Evolutionary conservation across 2,113 vertebrate species (phyloP).

Genomic region (Laticauda laticaudata): DNA sequence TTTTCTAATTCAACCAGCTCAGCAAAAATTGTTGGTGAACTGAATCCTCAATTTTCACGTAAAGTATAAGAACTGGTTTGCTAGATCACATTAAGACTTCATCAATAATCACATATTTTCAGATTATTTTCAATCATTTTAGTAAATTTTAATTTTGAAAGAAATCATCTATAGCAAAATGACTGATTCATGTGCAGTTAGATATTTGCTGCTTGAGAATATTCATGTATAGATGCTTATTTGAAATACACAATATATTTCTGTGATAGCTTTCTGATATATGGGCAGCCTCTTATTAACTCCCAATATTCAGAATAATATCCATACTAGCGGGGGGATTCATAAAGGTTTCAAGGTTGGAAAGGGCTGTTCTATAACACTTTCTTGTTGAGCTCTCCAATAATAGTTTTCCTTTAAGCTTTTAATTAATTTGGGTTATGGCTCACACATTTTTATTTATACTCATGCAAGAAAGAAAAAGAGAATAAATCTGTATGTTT

Average conservation of each 20-base stretch:
- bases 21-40: too few relatives aligned
- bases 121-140: too few relatives aligned
- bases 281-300: not conserved
- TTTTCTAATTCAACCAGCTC: too few relatives aligned
- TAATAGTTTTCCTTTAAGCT: not conserved
- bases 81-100: too few relatives aligned
- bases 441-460: not conserved
- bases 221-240: not conserved
- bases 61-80: too few relatives aligned
- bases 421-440: not conserved
- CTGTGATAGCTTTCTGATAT: not conserved
- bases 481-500: not conserved
- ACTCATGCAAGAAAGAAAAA: not conserved
- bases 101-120: too few relatives aligned
- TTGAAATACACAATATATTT: not conserved
- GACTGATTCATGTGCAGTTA: not conserved
- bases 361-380: not conserved
- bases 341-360: not conserved
- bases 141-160: not conserved
- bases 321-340: not conserved
- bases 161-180: not conserved
- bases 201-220: not conserved
- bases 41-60: too few relatives aligned
- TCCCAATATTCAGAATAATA: not conserved
- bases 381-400: not conserved